phyloP scores from a whole-genome alignment of 2,797 vertebrate species.

The Cuculus canorus region DNA sequence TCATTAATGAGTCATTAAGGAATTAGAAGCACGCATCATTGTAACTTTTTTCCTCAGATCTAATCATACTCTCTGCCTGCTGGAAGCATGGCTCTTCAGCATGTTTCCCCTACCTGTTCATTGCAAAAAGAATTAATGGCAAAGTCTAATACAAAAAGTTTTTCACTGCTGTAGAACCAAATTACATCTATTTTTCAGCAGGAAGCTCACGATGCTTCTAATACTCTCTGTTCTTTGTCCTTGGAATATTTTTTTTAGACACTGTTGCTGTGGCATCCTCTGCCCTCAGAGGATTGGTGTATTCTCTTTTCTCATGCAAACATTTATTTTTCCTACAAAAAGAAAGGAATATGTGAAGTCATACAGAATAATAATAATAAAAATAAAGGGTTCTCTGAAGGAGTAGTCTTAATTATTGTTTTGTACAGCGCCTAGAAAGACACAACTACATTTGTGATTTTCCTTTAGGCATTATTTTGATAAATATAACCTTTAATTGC shows the following conservation, averaged over 20 bases:
- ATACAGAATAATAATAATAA: neutral
- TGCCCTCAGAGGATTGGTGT: neutral
- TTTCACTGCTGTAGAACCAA: neutral
- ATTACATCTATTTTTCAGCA: neutral
- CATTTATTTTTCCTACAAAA: neutral
- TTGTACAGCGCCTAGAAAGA: neutral
- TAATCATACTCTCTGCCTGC: neutral
- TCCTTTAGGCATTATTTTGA: neutral
- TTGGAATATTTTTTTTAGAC: neutral
- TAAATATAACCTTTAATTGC: neutral
- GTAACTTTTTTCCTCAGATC: too few species aligned
- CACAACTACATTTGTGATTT: neutral
- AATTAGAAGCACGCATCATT: neutral
- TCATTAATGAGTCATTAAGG: neutral
- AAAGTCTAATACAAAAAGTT: neutral
- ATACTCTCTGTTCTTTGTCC: neutral
- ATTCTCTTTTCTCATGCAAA: neutral
- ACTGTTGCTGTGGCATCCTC: rapidly evolving
- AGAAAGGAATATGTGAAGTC: neutral
- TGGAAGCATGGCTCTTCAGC: neutral
- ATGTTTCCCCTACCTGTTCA: neutral
- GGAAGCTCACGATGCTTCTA: neutral
- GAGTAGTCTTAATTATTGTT: neutral
- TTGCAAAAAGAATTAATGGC: neutral
- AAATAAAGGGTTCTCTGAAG: neutral